Evolutionary conservation across 2,113 vertebrate genomes (phyloP).

Genomic region (Ophiodon elongatus): DNA sequence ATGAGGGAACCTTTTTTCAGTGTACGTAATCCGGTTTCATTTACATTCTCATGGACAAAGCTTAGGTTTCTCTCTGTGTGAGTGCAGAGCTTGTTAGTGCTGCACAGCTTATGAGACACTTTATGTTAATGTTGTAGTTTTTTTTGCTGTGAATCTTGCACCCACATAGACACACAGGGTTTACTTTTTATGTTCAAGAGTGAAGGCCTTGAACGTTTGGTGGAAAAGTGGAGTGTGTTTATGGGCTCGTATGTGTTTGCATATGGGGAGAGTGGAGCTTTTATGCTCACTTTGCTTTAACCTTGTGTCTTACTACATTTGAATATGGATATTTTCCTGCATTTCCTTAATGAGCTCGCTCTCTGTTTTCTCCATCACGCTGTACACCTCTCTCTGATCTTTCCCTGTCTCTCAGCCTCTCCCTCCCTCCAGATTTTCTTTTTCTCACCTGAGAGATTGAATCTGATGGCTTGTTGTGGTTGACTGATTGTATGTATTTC

Average conservation of each 20-base stretch:
- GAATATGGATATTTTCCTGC: slow-evolving; percentile 63
- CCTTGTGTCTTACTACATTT: slow-evolving; percentile 60
- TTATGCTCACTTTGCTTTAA: slow-evolving; percentile 59
- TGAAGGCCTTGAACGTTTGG: slow-evolving; percentile 5
- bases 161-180: slow-evolving; percentile 8
- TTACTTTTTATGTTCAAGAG: slow-evolving; percentile 53
- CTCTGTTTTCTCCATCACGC: slow-evolving; percentile 9
- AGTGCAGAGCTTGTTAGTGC: slow-evolving; percentile 70
- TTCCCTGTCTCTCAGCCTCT: slow-evolving; percentile 6
- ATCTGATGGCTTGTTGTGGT: slow-evolving; percentile 46
- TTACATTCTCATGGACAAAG: slow-evolving; percentile 40
- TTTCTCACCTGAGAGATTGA: slow-evolving; percentile 18
- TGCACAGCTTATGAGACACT: slow-evolving; percentile 62
- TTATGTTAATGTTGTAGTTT: slow-evolving; percentile 71
- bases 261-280: slow-evolving; percentile 21
- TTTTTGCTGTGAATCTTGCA: slow-evolving; percentile 53
- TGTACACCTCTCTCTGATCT: slow-evolving; percentile 59
- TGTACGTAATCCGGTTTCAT: slow-evolving; percentile 3
- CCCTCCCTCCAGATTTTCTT: slow-evolving; percentile 4
- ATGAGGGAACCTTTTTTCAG: background rate
- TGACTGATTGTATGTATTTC: slow-evolving; percentile 49
- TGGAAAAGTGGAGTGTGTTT: slow-evolving; percentile 10
- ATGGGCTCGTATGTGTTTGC: slow-evolving; percentile 23
- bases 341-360: slow-evolving; percentile 64
- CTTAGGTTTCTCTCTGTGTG: slow-evolving; percentile 25